These are phyloP conservation scores for Germaria angustata DNA, from an alignment of 2,888 invertebrate species.

Conservation along the genomic window DNA sequence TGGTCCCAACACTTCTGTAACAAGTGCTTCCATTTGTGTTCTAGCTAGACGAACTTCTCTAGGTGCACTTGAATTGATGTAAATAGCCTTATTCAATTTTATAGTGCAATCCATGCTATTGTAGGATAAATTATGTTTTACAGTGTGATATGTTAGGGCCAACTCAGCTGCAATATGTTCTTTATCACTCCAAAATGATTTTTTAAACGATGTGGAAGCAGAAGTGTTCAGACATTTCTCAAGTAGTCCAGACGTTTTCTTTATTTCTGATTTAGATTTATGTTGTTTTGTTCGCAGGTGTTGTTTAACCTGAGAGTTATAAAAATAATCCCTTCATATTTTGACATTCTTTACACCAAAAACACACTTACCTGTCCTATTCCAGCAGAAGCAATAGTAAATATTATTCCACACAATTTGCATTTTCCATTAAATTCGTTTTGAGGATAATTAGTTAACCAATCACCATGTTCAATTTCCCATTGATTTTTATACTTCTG, in stretches of 20 bases:
- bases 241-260: conserved; percentile 21
- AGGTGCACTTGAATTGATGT: too few species aligned
- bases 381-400: conserved; percentile 21
- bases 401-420: too few species aligned
- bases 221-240: conserved; percentile 8
- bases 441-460: too few species aligned
- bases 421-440: too few species aligned
- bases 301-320: conserved; percentile 15
- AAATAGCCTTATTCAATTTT: too few species aligned
- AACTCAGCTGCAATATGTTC: conserved; percentile 20
- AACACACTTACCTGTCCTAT: conserved; percentile 23
- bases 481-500: too few species aligned
- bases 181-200: conserved; percentile 16
- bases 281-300: conserved; percentile 22
- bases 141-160: conserved; percentile 16
- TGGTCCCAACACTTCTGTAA: too few species aligned
- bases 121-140: conserved; percentile 29
- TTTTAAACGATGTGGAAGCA: conserved; percentile 1
- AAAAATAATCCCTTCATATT: neutral
- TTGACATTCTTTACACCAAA: neutral
- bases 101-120: conserved; percentile 22
- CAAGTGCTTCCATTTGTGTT: too few species aligned
- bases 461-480: too few species aligned
- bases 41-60: too few species aligned
- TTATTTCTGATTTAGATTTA: neutral